Base-by-base conservation (phyloP, 2,888 invertebrate genomes). In the Phanerotoma sp. region DNA sequence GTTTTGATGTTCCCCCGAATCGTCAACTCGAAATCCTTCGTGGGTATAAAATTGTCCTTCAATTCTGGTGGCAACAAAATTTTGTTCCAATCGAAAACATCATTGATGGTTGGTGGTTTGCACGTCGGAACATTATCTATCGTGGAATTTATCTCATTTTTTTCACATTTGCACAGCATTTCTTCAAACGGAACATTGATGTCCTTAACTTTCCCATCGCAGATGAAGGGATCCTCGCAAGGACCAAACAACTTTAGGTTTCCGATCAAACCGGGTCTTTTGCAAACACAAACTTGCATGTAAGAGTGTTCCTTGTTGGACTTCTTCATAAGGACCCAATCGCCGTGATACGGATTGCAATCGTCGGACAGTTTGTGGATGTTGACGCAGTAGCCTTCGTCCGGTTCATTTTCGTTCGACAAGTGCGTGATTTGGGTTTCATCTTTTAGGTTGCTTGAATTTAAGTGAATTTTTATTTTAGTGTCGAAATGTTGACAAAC, bases 161-260 rank as follows among this genome's bases (percentile, higher is more conserved):
- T 18, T 7, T 38, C 11, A 38, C 38, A 38, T 5, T 16, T 16
- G 11, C 38, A 38, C 18, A 11, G 3, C 3, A 38, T 38, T 5
- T 6, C 3, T 4, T 38, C 11, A 1, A 18, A 38, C 9, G 6
- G 3, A 10, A 9, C 10, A 5, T 38, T 38, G 2, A 38, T 38
- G 10, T 38, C 18, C 5, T 18, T 11, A 11, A 38, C 38, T 5
- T 38, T 5, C 4, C 38, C 38, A 11, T 38, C 38, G 18, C 20
- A 38, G 38, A 38, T 42, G 40, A 45, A 51, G 38, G 40, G 41
- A 45, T 10, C 3, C n/a, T 13, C 22, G n/a, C 42, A 35, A 33
- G 11, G 40, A 22, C 21, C 48, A 9, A 38, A 38, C 18, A 38
- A 11, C 9, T 16, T 16, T 11, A 15, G 3, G 18, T 38, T 38